Conservation (phyloP, 2,113 vertebrate species). For the Ceyx cyanopectus region DNA sequence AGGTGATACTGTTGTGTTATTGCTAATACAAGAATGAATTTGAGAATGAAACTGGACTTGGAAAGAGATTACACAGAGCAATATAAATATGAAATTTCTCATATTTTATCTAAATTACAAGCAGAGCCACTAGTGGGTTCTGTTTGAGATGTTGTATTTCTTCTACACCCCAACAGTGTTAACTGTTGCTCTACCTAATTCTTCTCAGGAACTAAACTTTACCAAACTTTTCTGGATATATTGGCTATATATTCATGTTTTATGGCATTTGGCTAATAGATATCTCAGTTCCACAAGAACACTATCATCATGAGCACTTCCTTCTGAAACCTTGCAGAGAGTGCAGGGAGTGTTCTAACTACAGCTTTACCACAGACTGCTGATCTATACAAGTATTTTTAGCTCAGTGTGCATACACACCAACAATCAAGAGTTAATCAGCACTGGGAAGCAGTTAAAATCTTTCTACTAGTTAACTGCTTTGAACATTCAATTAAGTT, state of each 20-base stretch:
- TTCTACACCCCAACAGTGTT: not conserved
- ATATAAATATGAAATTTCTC: not conserved
- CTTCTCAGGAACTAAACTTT: not conserved
- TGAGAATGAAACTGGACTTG: not conserved
- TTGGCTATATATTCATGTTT: not conserved
- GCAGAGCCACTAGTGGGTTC: not conserved
- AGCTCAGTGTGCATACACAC: not conserved
- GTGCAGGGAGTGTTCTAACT: not conserved
- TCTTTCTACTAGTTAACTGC: not conserved
- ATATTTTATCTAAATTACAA: not conserved
- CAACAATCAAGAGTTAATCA: not conserved
- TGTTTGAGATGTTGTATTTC: not conserved
- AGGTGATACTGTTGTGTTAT: not conserved
- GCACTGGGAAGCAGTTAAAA: not conserved
- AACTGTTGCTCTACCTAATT: not conserved
- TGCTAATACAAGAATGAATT: not conserved
- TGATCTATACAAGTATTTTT: not conserved
- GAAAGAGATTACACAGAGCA: not conserved
- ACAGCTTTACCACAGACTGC: not conserved
- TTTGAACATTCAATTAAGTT: not conserved
- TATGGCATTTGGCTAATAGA: not conserved
- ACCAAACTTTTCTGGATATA: not conserved
- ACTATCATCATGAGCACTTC: fast-evolving
- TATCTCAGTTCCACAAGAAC: not conserved
- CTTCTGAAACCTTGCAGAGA: not conserved